Evolutionary conservation across 2,888 invertebrate genomes (phyloP).

Genomic region (Mythimna lalbum): DNA sequence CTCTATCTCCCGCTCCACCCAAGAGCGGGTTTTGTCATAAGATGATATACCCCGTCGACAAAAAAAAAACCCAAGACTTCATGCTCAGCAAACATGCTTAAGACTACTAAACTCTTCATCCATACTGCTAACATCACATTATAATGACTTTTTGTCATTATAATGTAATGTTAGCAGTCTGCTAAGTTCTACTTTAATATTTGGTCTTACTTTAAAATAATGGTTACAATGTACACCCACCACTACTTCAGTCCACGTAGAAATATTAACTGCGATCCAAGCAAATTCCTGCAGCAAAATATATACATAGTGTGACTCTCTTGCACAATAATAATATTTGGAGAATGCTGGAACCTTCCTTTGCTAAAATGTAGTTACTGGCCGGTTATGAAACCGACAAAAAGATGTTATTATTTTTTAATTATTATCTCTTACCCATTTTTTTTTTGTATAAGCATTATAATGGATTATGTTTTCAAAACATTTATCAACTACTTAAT

Average conservation of each 20-base stretch:
- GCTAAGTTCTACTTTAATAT: background rate
- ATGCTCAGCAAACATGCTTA: background rate
- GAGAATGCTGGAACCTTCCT: background rate
- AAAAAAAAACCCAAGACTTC: too few species aligned
- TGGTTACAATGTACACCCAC: background rate
- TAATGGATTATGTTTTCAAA: background rate
- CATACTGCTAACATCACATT: background rate
- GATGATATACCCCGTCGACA: too few species aligned
- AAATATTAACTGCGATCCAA: background rate
- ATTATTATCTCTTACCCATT: background rate
- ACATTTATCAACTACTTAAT: background rate
- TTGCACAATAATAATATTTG: conserved; percentile 7
- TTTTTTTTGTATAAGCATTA: background rate
- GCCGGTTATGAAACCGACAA: background rate
- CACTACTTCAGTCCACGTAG: background rate
- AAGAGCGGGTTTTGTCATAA: too few species aligned
- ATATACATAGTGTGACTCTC: conserved; percentile 1
- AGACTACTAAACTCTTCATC: background rate
- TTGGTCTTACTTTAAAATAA: background rate
- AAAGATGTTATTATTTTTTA: background rate
- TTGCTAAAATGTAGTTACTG: background rate
- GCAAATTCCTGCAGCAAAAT: conserved; percentile 1
- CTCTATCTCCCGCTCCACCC: too few species aligned
- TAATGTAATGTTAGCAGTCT: too few species aligned
- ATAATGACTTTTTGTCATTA: too few species aligned